A percentile compares a stretch with the other conserved stretches of the same genome.
Conservation (phyloP, 2,888 invertebrate species). For the Lamellibrachia satsuma region DNA sequence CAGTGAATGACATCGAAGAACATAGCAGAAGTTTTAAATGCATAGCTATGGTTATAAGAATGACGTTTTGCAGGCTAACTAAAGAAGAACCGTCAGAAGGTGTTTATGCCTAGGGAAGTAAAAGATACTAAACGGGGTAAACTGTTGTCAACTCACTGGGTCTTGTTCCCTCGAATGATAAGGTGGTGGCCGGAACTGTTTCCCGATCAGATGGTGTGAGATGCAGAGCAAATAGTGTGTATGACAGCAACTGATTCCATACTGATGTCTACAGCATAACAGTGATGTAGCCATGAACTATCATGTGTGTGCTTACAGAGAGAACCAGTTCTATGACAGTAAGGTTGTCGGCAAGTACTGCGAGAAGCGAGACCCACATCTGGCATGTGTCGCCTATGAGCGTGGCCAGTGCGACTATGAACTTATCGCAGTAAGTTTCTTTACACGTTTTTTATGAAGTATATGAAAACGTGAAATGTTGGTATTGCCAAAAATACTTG, state of each 20-base stretch:
- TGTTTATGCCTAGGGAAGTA: no score
- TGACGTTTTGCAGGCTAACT: not conserved
- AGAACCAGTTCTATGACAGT: conserved; percentile 90
- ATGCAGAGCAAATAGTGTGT: no score
- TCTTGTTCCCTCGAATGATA: no score
- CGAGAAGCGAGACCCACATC: conserved; percentile 98
- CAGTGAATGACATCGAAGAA: not conserved
- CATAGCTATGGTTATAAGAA: not conserved
- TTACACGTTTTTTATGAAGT: not conserved
- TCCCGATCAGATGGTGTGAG: no score
- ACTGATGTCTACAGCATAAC: not conserved
- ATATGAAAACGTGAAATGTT: not conserved
- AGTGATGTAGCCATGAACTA: not conserved
- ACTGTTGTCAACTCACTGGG: no score
- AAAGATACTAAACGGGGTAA: no score
- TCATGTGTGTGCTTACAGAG: conserved; percentile 64
- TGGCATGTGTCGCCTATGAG: conserved; percentile 99
- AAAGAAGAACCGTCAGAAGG: no score
- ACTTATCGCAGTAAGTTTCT: conserved; percentile 78
- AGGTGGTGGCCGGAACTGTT: no score
- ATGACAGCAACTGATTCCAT: no score
- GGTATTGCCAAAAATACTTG: not conserved
- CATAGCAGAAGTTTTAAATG: not conserved
- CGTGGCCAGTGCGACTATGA: conserved; percentile 97
- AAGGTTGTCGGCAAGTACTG: conserved; percentile 93